Base-by-base conservation (phyloP, 2,113 vertebrate species). In the Speoplatyrhinus poulsoni region DNA sequence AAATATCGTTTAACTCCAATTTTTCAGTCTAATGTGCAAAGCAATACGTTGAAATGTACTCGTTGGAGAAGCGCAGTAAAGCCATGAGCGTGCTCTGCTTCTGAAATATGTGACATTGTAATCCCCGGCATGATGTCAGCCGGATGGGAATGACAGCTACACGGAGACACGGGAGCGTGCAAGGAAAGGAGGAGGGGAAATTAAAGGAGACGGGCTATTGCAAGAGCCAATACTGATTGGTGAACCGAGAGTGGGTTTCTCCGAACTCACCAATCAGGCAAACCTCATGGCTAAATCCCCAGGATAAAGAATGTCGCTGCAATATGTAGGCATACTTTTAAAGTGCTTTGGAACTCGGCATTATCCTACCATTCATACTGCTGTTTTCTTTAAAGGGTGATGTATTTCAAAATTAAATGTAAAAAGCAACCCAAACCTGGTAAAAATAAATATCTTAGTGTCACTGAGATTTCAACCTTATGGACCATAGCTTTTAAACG, bases 31-130 rank as follows among this genome's bases (percentile, higher is more conserved):
- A 16, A 82, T 60, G 70, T 73, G 75, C 70, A 53, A 76, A 3
- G 4, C 66, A 0, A 67, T 70, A 82, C 79, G 85, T 15, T 81
- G 70, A 79, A 36, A 9, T 80, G 53, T 66, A 69, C 47, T 80
- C 78, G 73, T 75, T 16, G 68, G 63, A 2, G 26, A 26, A 61
- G 75, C 72, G 76, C 70, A 63, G 65, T 79, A 69, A 79, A 81
- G 81, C 80, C 84, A 16, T 77, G 81, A 80, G 82, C 84, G 80
- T 70, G 82, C 75, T 69, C 68, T 67, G 82, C 70, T 12, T 70
- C 50, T 17, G 56, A 33, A 76, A 67, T 67, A 73, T 82, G 81
- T 89, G 90, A 89, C 91, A 92, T 91, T 87, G 90, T 90, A 64
- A 87, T 86, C 88, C 82, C 68, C 75, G 12, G 85, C 46, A 83